These are phyloP conservation scores for Calcarius lapponicus DNA, from an alignment of 2,797 vertebrate species.

Conservation along the genomic window DNA sequence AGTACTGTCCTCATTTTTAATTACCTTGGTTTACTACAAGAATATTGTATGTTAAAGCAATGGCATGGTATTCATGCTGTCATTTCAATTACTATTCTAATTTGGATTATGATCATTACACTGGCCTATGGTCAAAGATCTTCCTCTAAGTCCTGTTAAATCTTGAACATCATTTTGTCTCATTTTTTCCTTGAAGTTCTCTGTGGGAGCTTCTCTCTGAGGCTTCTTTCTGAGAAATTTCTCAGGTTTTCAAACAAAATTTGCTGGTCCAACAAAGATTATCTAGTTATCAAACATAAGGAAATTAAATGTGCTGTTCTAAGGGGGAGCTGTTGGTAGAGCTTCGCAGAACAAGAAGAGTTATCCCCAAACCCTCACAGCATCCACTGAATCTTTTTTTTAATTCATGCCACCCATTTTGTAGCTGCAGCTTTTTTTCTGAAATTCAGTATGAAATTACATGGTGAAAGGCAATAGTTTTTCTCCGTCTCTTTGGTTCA, in stretches of 20 bases:
- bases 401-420: background rate
- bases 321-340: background rate
- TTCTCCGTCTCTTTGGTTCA: background rate
- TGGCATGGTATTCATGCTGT: background rate
- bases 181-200: background rate
- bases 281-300: background rate
- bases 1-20: background rate
- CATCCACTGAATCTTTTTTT: background rate
- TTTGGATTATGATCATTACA: background rate
- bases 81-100: background rate
- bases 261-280: background rate
- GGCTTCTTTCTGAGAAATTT: background rate
- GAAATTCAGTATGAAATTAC: background rate
- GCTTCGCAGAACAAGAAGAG: background rate
- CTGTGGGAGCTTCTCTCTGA: background rate
- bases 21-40: background rate
- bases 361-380: background rate
- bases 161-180: background rate
- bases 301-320: background rate
- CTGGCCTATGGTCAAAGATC: background rate
- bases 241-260: background rate
- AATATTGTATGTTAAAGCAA: background rate
- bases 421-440: background rate
- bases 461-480: background rate
- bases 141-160: background rate